A percentile compares a stretch with the other conserved stretches of the same genome.
phyloP scores from a whole-genome alignment of 2,797 vertebrate species.

The Lagorchestes hirsutus region DNA sequence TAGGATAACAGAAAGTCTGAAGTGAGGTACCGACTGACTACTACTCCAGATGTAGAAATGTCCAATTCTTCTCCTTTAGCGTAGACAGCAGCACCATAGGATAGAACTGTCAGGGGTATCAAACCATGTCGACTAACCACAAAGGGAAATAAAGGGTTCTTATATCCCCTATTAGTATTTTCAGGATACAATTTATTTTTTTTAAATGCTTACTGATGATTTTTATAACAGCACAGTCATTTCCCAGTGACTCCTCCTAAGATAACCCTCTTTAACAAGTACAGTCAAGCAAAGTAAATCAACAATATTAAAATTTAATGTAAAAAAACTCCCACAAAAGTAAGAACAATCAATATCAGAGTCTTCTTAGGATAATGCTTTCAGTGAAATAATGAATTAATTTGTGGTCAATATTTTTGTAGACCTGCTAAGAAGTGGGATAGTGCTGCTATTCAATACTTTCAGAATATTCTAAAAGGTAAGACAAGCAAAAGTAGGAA shows the following conservation, averaged over 20 bases:
- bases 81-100: neutral
- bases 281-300: neutral
- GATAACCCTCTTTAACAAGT: neutral
- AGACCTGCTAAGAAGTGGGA: conserved; percentile 93
- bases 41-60: neutral
- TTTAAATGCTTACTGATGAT: neutral
- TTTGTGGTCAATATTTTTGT: conserved; percentile 67
- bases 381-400: neutral
- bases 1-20: neutral
- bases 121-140: neutral
- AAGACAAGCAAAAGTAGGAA: conserved; percentile 54
- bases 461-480: conserved; percentile 92
- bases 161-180: neutral
- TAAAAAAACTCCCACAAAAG: neutral
- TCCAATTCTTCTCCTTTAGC: neutral
- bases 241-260: neutral
- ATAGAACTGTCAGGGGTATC: neutral
- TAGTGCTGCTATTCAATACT: conserved; percentile 90
- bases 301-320: neutral
- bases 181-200: neutral
- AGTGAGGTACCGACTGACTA: neutral
- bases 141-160: neutral
- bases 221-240: neutral
- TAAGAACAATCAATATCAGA: neutral
- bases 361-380: neutral